These are phyloP conservation scores for Epirrita christyi DNA, from an alignment of 2,888 invertebrate genomes.

Conservation along the genomic window DNA sequence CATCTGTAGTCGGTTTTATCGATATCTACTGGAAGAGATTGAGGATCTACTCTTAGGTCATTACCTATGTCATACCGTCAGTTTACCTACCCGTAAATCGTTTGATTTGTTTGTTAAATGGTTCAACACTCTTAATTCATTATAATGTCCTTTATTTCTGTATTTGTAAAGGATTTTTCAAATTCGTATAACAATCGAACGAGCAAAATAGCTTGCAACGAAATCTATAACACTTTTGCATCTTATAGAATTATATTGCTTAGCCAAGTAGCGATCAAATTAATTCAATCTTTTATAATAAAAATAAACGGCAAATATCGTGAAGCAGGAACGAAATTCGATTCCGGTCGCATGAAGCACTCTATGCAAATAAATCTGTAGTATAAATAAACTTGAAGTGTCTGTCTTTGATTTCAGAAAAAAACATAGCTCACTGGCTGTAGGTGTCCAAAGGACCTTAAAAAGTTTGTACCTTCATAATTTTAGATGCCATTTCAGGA, in stretches of 20 bases:
- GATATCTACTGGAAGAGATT: too few relatives aligned
- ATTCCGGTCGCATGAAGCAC: slow-evolving; percentile 29
- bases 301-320: slow-evolving; percentile 42
- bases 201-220: slow-evolving; percentile 14
- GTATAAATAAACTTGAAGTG: too few relatives aligned
- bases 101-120: too few relatives aligned
- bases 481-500: slow-evolving; percentile 39
- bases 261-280: slow-evolving; percentile 35
- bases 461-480: slow-evolving; percentile 41
- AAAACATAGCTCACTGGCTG: too few relatives aligned
- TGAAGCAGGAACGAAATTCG: slow-evolving; percentile 31
- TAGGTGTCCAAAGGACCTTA: not conserved
- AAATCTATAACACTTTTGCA: slow-evolving; percentile 9
- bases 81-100: too few relatives aligned
- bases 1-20: too few relatives aligned
- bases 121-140: too few relatives aligned
- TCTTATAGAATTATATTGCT: slow-evolving; percentile 21
- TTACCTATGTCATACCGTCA: too few relatives aligned
- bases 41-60: too few relatives aligned
- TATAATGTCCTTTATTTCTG: too few relatives aligned
- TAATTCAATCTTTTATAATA: slow-evolving; percentile 42
- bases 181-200: slow-evolving; percentile 11
- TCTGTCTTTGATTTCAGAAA: too few relatives aligned
- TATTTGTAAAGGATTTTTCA: slow-evolving; percentile 3
- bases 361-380: slow-evolving; percentile 1